These are phyloP conservation scores for Agrenia bidenticulata DNA, from an alignment of 2,888 invertebrate species.

Conservation along the genomic window DNA sequence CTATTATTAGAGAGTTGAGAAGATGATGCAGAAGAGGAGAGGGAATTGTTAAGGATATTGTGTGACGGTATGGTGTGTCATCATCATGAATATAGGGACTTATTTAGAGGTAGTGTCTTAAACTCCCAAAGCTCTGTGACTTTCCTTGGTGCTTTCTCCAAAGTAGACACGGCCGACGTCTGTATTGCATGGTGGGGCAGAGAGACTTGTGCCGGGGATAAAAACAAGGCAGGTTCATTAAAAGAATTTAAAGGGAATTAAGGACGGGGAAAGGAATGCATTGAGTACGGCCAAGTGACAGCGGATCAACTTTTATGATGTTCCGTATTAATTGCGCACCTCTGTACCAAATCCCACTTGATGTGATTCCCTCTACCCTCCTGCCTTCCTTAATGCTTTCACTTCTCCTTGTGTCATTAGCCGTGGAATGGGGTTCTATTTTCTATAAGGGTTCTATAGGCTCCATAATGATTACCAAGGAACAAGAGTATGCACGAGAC, in stretches of 20 bases:
- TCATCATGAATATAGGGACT: too few species aligned
- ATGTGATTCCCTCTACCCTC: conserved; percentile 7
- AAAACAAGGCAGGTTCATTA: conserved; percentile 52
- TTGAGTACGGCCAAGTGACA: conserved; percentile 48
- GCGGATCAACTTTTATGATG: conserved; percentile 53
- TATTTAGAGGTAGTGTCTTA: too few species aligned
- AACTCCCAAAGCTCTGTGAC: too few species aligned
- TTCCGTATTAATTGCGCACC: conserved; percentile 52
- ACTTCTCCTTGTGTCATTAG: conserved; percentile 1
- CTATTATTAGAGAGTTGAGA: conserved; percentile 30
- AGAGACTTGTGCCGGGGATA: conserved; percentile 33
- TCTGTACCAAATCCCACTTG: conserved; percentile 31
- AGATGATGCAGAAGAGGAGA: conserved; percentile 8
- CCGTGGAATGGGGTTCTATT: too few species aligned
- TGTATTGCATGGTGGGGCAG: background rate
- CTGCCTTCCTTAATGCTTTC: conserved; percentile 38
- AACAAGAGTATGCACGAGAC: too few species aligned
- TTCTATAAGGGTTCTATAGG: too few species aligned
- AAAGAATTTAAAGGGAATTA: conserved; percentile 54
- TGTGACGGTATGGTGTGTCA: conserved; percentile 19
- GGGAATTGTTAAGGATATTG: conserved; percentile 24
- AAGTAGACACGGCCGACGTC: too few species aligned
- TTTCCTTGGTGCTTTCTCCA: too few species aligned
- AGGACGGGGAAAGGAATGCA: conserved; percentile 48
- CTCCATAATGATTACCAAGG: too few species aligned